Evolutionary conservation across 2,888 invertebrate genomes (phyloP), one percentile per base, ranked within the genome.

Genomic region (Athetis lepigone): DNA sequence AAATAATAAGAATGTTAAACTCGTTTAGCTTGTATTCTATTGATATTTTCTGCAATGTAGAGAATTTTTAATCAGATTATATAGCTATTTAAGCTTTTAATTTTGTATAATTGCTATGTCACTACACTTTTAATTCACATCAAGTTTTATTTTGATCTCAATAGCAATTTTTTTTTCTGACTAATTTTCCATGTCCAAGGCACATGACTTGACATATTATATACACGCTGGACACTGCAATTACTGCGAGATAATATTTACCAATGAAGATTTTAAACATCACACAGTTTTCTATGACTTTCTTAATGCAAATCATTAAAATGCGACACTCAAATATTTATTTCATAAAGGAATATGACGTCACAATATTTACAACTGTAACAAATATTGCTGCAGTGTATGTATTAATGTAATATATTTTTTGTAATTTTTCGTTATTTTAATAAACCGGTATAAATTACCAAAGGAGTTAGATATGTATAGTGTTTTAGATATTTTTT

Each of bases 381-480:
- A 86, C 81, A 87, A 80, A 7, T 74, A 80, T 88, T 89, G 88
- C 91, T 91, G 85, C 82, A 78, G 82, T 87, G 83, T 88, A 85
- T 89, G 77, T 88, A 79, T 75, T 85, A 84, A 83, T 88, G 84
- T 87, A 83, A 80, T 85, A 82, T 86, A 86, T 86, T 86, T 86
- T 85, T 81, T 88, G 86, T 86, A 79, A 71, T 51, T 72, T 75
- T 88, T 90, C 84, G 86, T 93, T 91, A 87, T 87, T 86, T 81
- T 87, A 85, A 86, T 88, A 90, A 91, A 90, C 93, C 94, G 94
- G 94, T 94, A 93, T 90, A 86, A 87, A 90, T 92, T 92, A 94
- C 94, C 94, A 94, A 94, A 94, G 94, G 91, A 86, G 88, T 92
- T 93, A 93, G 92, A 85, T 93, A 92, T 89, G 88, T 88, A 88